Conservation (phyloP, 1,140 invertebrate species). For the Globodera rostochiensis region DNA sequence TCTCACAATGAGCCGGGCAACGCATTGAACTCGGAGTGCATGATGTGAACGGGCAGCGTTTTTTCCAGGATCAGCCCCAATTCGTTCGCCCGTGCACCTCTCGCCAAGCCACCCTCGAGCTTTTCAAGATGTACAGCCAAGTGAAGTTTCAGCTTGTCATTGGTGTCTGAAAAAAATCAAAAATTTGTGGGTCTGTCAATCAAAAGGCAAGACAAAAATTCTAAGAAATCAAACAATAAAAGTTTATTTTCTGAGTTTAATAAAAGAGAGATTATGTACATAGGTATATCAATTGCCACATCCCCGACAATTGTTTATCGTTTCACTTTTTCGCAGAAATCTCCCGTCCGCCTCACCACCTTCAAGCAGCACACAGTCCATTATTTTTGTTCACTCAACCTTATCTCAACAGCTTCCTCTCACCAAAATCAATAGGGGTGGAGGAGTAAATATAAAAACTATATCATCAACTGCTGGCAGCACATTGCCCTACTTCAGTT, state of each 20-base stretch:
- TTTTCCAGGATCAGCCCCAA: conserved; percentile 20
- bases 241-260: background rate
- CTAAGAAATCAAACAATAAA: background rate
- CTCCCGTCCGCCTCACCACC: no score
- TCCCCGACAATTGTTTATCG: no score
- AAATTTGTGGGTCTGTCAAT: background rate
- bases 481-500: no score
- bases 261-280: no score
- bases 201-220: background rate
- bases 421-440: no score
- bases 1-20: conserved; percentile 22
- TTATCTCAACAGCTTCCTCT: no score
- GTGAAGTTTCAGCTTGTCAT: conserved; percentile 27
- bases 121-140: conserved; percentile 20
- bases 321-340: no score
- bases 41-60: conserved; percentile 18
- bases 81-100: conserved; percentile 19
- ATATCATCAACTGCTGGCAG: no score
- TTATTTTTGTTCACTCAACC: no score
- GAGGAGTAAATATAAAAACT: no score
- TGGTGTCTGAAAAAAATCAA: background rate
- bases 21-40: conserved; percentile 11
- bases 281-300: no score
- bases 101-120: conserved; percentile 14
- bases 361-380: no score